Percentiles rank a stretch among this genome's conserved stretches.
Evolutionary conservation across 2,113 vertebrate genomes (phyloP).

Genomic region (Deroptyus accipitrinus): DNA sequence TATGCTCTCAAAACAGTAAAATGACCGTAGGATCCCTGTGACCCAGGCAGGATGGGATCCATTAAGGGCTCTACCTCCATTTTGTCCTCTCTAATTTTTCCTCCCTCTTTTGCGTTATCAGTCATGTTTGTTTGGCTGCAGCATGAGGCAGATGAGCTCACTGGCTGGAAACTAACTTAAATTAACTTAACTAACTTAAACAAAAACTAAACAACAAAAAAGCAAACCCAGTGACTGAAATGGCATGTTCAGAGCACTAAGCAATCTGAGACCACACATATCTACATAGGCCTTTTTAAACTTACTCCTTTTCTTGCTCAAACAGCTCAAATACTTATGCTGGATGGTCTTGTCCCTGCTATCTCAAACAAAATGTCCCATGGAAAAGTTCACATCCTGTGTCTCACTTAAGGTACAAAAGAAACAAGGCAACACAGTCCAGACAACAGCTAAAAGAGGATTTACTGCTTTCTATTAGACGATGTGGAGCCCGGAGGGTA

Average conservation of each 20-base stretch:
- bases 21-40: neutral
- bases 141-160: neutral
- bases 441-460: constrained; percentile 11
- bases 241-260: neutral
- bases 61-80: neutral
- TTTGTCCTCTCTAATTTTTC: neutral
- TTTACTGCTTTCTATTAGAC: constrained; percentile 9
- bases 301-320: neutral
- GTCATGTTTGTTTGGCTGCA: neutral
- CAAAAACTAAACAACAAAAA: neutral
- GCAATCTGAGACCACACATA: neutral
- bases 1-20: neutral
- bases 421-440: neutral
- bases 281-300: neutral
- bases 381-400: neutral
- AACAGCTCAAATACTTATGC: neutral
- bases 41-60: neutral
- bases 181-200: too few species aligned
- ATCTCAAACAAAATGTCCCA: neutral
- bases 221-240: neutral
- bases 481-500: neutral
- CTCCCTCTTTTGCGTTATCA: neutral
- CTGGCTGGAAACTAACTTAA: neutral
- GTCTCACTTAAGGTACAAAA: neutral
- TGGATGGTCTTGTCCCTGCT: neutral